Evolutionary conservation across 1,140 invertebrate genomes (phyloP), one percentile per base, ranked within the genome.

Genomic region (Drosophila nikananu): DNA sequence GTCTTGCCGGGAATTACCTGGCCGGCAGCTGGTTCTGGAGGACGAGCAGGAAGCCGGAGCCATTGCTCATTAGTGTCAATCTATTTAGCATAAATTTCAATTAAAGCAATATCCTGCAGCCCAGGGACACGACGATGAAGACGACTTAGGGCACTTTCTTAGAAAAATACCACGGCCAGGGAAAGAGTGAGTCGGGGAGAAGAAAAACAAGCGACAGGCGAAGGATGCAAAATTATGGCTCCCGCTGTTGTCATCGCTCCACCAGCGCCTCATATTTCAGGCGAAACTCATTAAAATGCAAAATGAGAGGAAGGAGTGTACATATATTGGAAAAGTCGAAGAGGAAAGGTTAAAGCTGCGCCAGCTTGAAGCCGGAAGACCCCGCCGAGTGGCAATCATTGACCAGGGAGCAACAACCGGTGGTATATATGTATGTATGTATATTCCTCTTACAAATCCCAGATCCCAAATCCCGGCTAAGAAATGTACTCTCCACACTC

Each of bases 21-120:
- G 75, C 51, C 65, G 37, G 23, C 70, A 71, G 49, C 68, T 61
- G 46, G 39, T 46, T 32, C 27, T 3, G 46, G 32, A 54, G 39
- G n/a, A 6, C 41, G 41, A 52, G 66, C 64, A 37, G 61, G 54
- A 35, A 77, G 77, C 52, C 8, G 17, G 79, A 82, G 86, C 86
- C 78, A 90, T 81, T 73, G 86, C 84, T 89, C 84, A 89, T 89
- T 89, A 89, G 84, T 89, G 84, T 89, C 84, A 89, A 89, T 89
- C 84, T 89, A 89, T 90, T 89, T 89, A 90, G 84, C 84, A 89
- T 89, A 89, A 89, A 90, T 89, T 89, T 89, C 84, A 89, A 89
- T 89, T 89, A 90, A 89, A 89, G 86, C 86, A 80, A 89, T 89
- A 89, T 90, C 82, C 86, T 81, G 81, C 75, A 89, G 84, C 82